phyloP scores from a whole-genome alignment of 1,140 invertebrate genomes.

The Thaumatotibia leucotreta region DNA sequence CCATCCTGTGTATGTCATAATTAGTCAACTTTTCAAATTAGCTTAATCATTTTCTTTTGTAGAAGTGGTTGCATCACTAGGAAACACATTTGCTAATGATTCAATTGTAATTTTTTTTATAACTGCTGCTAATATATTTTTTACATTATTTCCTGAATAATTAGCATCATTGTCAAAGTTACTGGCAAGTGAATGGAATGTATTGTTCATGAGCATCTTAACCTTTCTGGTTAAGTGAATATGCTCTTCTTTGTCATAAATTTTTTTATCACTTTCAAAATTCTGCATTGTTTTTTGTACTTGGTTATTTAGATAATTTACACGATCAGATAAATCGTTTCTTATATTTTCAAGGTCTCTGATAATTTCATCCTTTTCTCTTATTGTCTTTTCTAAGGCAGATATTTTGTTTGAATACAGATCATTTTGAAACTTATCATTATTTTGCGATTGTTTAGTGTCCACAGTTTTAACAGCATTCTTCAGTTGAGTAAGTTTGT shows the following conservation, averaged over 20 bases:
- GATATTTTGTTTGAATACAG: constrained; percentile 18
- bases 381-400: constrained; percentile 13
- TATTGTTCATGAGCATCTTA: constrained; percentile 62
- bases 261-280: constrained; percentile 18
- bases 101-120: constrained; percentile 60
- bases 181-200: constrained; percentile 47
- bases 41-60: neutral
- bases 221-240: constrained; percentile 27
- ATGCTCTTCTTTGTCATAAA: constrained; percentile 29
- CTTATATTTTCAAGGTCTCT: constrained; percentile 15
- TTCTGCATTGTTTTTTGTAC: constrained; percentile 21
- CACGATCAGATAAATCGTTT: constrained; percentile 19
- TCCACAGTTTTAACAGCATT: neutral
- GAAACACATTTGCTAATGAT: constrained; percentile 5
- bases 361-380: constrained; percentile 38
- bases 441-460: constrained; percentile 47
- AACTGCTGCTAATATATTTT: constrained; percentile 41
- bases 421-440: constrained; percentile 47
- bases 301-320: constrained; percentile 22
- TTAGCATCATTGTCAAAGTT: constrained; percentile 46
- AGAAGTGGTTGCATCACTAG: neutral
- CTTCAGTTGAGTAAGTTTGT: constrained; percentile 42
- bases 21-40: neutral
- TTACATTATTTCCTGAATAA: constrained; percentile 47
- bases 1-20: too few species aligned